Percentiles rank a stretch among this genome's conserved stretches.
Conservation (phyloP, 2,888 invertebrate genomes). For the Eutolmus rufibarbis region DNA sequence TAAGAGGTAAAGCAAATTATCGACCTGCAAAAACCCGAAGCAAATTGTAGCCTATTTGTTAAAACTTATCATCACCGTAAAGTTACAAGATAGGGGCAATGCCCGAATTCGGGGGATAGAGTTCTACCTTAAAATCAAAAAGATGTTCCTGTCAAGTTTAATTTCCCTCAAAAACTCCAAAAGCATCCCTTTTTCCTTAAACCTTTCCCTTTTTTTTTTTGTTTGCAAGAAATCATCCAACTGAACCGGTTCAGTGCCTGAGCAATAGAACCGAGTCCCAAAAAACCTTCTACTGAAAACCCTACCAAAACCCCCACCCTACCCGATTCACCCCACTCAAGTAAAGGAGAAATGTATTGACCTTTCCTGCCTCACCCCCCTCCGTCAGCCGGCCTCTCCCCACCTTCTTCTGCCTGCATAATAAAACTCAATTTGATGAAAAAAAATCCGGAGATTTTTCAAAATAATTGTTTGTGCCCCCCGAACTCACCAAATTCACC, state of each 20-base stretch:
- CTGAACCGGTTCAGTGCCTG: background rate
- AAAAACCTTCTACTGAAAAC: background rate
- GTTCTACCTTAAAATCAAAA: background rate
- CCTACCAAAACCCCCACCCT: background rate
- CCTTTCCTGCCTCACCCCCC: background rate
- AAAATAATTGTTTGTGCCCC: background rate
- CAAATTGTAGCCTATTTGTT: background rate
- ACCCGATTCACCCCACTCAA: background rate
- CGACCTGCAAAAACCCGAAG: background rate
- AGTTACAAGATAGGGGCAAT: background rate
- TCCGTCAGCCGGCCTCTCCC: background rate
- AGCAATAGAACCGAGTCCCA: background rate
- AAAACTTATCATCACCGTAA: background rate
- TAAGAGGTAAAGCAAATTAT: background rate
- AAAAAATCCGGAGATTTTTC: background rate
- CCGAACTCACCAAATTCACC: background rate
- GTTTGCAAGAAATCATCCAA: background rate
- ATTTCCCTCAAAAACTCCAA: background rate
- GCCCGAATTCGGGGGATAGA: background rate
- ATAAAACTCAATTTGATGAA: constrained; percentile 23
- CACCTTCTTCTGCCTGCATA: background rate
- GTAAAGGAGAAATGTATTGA: background rate
- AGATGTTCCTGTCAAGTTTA: background rate
- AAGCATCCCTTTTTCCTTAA: background rate
- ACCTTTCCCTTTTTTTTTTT: background rate